These are phyloP conservation scores for Erebia ligea DNA, from an alignment of 2,888 invertebrate genomes.

Conservation along the genomic window DNA sequence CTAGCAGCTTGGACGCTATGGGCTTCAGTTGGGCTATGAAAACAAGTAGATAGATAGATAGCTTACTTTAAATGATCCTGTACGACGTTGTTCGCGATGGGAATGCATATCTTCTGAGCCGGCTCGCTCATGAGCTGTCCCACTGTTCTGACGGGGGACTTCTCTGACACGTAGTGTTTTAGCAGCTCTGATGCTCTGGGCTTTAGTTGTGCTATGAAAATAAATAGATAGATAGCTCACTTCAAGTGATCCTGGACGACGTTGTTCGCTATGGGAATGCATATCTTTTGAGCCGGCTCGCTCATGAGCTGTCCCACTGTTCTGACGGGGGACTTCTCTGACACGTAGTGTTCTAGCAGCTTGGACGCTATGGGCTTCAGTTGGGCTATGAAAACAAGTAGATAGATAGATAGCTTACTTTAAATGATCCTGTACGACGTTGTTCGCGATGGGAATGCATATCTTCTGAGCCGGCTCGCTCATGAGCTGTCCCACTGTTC, in stretches of 20 bases:
- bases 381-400: conserved; percentile 57
- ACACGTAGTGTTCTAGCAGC: conserved; percentile 69
- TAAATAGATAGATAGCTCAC: conserved; percentile 60
- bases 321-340: conserved; percentile 73
- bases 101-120: too few species aligned
- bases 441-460: conserved; percentile 68
- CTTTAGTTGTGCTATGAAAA: too few species aligned
- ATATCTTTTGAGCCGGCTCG: conserved; percentile 68
- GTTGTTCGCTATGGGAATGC: conserved; percentile 69
- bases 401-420: conserved; percentile 58
- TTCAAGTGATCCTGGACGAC: conserved; percentile 76
- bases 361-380: conserved; percentile 70
- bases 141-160: conserved; percentile 73
- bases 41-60: conserved; percentile 29
- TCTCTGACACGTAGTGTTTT: conserved; percentile 72
- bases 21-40: conserved; percentile 72
- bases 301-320: conserved; percentile 73
- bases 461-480: conserved; percentile 71
- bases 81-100: conserved; percentile 70
- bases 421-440: conserved; percentile 73
- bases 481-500: conserved; percentile 71
- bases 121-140: too few species aligned
- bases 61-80: conserved; percentile 78
- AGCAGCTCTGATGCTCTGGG: conserved; percentile 49
- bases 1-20: conserved; percentile 65